Evolutionary conservation across 2,113 vertebrate species (phyloP), one percentile per base, ranked within the genome.

Genomic region (Bothrops jararaca): DNA sequence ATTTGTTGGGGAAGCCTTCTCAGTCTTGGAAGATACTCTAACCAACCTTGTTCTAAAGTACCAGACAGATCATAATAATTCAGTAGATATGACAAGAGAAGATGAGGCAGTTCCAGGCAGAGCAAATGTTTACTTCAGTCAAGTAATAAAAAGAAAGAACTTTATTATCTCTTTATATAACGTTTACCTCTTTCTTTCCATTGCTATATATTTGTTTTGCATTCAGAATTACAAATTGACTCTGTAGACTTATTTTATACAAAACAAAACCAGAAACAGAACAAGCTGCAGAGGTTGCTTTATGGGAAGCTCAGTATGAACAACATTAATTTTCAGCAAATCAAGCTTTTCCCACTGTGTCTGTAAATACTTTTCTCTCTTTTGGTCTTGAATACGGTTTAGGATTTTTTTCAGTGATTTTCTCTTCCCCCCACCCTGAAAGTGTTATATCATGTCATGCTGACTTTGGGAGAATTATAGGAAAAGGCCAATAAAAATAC

Each of bases 331-430:
- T 94, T 56, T 92, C 1, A 45, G 60, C 42, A 34, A 96, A 94
- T 58, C 56, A 89, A 92, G 89, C 8, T 56, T 94, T 91, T 42
- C 91, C 91, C 1, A 42, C 20, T 90, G 9, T 86, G 69, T 45
- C 90, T 92, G 74, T 10, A 95, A 90, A 94, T 92, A 22, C 39
- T 96, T 88, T 94, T 29, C 5, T 85, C 94, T 69, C 88, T 60
- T 29, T 50, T 95, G 8, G 9, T 91, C 23, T 87, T 93, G 89
- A 88, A 93, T 92, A 90, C 91, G 52, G 85, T 87, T 18, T 11
- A 91, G 88, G 10, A 60, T 93, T 69, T 93, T 69, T 91, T 88
- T 20, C 92, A 74, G 4, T 58, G 12, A 10, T 89, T 0, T 0
- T 90, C 54, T n/a, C 34, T 29, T 29, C 11, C 50, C 52, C 92